Base-by-base conservation (phyloP, 2,888 invertebrate species). In the Trissolcus japonicus region DNA sequence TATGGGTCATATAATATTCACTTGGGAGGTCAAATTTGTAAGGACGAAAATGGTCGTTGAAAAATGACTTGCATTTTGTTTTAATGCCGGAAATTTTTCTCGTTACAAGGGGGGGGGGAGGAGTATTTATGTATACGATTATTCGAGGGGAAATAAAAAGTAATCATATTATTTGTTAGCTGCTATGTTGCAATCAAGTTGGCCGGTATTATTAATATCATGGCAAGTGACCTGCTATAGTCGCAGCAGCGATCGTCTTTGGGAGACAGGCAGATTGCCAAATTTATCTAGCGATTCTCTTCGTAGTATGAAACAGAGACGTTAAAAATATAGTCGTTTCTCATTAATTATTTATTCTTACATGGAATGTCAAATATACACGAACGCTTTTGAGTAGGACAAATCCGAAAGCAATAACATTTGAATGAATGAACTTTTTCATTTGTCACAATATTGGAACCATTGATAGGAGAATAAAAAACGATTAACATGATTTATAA, bases 191-290 rank as follows among this genome's bases (percentile, higher is more conserved):
- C 55, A 72, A 68, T 67, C 54, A 68, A 72, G 54, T 65, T 78
- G 67, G 76, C 72, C 54, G 51, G 67, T 60, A 84, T 84, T 86
- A 86, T 85, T 85, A 86, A 86, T 86, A 86, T 86, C 86, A 81
- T 83, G 79, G 81, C 79, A 80, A 79, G 79, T 79, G 82, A 81
- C 79, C 82, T 81, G 76, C 79, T 76, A 35, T 35, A 75, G 63
- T 21, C 57, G 54, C 48, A 35, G 67, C 57, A 46, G 56, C 25
- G 71, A 78, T 78, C 79, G 78, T 69, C 69, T 72, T 63, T 62
- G 67, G 54, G 13, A 78, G 78, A 73, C 80, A 80, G 86, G 85
- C 86, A 84, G 82, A 83, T 79, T 81, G 85, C 86, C 84, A 84
- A 81, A 79, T 79, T 69, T 75, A 63, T 76, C 65, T 76, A 73